These are phyloP conservation scores for Babylonia areolata DNA, from an alignment of 1,140 invertebrate species.

Conservation along the genomic window DNA sequence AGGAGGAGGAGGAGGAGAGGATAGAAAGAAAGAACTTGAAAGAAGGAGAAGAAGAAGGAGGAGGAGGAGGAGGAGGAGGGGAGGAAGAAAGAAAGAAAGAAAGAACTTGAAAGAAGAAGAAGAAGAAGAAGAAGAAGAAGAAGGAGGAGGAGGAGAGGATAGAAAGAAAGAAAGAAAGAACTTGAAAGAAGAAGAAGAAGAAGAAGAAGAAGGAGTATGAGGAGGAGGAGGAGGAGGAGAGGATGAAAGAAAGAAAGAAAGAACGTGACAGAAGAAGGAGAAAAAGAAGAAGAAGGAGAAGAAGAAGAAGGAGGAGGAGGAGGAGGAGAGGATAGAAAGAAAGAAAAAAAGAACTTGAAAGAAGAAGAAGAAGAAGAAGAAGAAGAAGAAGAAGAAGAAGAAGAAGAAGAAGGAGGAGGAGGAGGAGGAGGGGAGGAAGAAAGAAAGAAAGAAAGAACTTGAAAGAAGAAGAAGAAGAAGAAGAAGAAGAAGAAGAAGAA, in stretches of 20 bases:
- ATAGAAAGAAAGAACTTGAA: not conserved
- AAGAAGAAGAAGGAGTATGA: too few relatives aligned
- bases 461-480: not conserved
- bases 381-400: too few relatives aligned
- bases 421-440: not conserved
- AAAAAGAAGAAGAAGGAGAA: not conserved
- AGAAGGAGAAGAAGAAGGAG: not conserved
- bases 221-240: too few relatives aligned
- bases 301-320: not conserved
- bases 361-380: too few relatives aligned
- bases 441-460: conserved; percentile 2
- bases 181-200: too few relatives aligned
- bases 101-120: not conserved
- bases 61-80: not conserved
- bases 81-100: not conserved
- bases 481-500: not conserved
- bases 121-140: not conserved
- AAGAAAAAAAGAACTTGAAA: too few relatives aligned
- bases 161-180: too few relatives aligned
- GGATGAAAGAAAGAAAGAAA: too few relatives aligned
- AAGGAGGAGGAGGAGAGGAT: too few relatives aligned
- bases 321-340: not conserved
- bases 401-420: not conserved
- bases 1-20: not conserved
- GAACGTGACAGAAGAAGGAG: too few relatives aligned